A percentile compares a stretch with the other conserved stretches of the same genome.
These are phyloP conservation scores for Thymelicus lineola DNA, from an alignment of 2,888 invertebrate species.

Conservation along the genomic window DNA sequence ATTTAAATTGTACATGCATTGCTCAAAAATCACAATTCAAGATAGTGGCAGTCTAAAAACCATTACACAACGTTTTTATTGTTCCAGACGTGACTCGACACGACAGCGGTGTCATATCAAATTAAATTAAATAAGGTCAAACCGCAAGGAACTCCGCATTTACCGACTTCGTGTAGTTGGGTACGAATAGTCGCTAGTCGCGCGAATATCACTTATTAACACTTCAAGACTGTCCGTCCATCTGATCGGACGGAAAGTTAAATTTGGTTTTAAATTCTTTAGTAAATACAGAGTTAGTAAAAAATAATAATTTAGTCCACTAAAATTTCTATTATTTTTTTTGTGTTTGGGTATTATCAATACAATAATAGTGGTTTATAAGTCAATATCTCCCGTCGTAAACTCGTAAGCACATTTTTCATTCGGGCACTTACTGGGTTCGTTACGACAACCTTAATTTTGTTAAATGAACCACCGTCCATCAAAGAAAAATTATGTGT, in stretches of 20 bases:
- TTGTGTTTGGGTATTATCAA: too few species aligned
- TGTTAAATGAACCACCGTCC: too few species aligned
- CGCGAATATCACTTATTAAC: conserved; percentile 19
- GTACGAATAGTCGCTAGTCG: not conserved
- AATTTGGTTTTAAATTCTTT: too few species aligned
- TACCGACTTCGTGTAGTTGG: conserved; percentile 20
- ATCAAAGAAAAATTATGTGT: too few species aligned
- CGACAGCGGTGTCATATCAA: conserved; percentile 37
- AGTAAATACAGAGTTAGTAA: not conserved
- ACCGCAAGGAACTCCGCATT: conserved; percentile 34
- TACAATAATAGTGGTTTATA: too few species aligned
- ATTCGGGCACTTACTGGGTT: too few species aligned
- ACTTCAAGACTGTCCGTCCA: conserved; percentile 17
- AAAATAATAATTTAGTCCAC: not conserved
- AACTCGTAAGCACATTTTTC: not conserved
- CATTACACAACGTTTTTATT: conserved; percentile 38
- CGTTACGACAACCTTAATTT: too few species aligned
- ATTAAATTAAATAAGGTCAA: conserved; percentile 37
- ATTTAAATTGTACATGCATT: not conserved
- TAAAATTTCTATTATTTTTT: too few species aligned
- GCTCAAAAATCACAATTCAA: conserved; percentile 17
- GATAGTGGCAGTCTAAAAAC: conserved; percentile 11
- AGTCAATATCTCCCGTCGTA: not conserved
- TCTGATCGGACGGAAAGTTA: too few species aligned
- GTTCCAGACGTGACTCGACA: conserved; percentile 30